Evolutionary conservation across 2,113 vertebrate species (phyloP).

Genomic region (Cyprinodon variegatus): DNA sequence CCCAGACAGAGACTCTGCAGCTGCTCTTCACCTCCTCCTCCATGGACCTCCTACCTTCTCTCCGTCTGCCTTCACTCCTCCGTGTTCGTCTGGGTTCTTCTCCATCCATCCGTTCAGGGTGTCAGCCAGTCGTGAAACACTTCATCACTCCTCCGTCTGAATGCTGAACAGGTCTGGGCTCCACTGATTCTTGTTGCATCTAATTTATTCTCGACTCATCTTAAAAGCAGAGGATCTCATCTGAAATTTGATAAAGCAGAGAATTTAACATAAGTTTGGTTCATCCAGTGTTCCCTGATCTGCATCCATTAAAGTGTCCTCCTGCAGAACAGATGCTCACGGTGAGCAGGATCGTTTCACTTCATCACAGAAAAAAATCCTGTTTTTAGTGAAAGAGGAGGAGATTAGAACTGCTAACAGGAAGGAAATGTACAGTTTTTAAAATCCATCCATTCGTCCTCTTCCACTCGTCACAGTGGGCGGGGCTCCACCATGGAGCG

Average conservation of each 20-base stretch:
- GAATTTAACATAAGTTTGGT: neutral
- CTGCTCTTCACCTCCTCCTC: constrained; percentile 28
- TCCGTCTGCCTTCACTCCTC: neutral
- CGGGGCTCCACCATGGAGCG: too few relatives aligned
- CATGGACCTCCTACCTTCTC: neutral
- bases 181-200: neutral
- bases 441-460: neutral
- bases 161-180: neutral
- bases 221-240: neutral
- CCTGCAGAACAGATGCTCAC: neutral
- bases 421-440: neutral
- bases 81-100: neutral
- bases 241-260: neutral
- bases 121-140: neutral
- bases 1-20: constrained; percentile 26
- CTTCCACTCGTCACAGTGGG: too few relatives aligned
- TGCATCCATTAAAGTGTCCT: neutral
- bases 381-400: neutral
- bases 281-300: neutral
- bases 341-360: neutral
- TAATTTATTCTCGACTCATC: neutral
- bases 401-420: neutral
- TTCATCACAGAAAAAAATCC: too few relatives aligned
- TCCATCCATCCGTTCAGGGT: neutral
- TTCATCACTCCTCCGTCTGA: neutral